Conservation (phyloP, 2,888 invertebrate genomes). For the Stenodera caucasica region DNA sequence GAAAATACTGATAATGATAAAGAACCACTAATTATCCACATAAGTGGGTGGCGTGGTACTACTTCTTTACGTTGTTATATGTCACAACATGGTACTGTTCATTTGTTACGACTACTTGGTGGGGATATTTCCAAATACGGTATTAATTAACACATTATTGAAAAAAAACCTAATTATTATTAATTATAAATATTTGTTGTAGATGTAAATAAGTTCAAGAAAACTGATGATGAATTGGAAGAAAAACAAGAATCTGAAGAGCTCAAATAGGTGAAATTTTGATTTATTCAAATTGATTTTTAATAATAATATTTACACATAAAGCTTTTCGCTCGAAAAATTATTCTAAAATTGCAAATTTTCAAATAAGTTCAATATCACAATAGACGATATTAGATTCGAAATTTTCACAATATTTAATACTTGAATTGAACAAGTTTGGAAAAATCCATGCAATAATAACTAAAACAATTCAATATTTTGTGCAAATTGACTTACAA, state of each 20-base stretch:
- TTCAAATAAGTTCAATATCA: conserved; percentile 20
- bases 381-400: conserved; percentile 15
- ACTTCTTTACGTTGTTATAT: conserved; percentile 87
- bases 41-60: conserved; percentile 92
- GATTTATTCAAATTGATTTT: conserved; percentile 22
- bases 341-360: conserved; percentile 12
- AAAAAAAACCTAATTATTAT: no score
- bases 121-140: conserved; percentile 85
- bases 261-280: background rate
- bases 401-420: background rate
- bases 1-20: conserved; percentile 55
- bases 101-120: conserved; percentile 82
- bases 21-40: conserved; percentile 61
- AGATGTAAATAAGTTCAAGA: conserved; percentile 75
- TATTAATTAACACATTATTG: no score
- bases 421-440: background rate
- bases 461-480: background rate
- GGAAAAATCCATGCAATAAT: background rate
- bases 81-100: conserved; percentile 79
- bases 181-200: no score
- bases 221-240: conserved; percentile 55
- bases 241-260: conserved; percentile 37
- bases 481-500: conserved; percentile 13
- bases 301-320: conserved; percentile 18
- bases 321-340: conserved; percentile 17